These are phyloP conservation scores for Andricus curvator DNA, from an alignment of 2,888 invertebrate genomes.

Conservation along the genomic window DNA sequence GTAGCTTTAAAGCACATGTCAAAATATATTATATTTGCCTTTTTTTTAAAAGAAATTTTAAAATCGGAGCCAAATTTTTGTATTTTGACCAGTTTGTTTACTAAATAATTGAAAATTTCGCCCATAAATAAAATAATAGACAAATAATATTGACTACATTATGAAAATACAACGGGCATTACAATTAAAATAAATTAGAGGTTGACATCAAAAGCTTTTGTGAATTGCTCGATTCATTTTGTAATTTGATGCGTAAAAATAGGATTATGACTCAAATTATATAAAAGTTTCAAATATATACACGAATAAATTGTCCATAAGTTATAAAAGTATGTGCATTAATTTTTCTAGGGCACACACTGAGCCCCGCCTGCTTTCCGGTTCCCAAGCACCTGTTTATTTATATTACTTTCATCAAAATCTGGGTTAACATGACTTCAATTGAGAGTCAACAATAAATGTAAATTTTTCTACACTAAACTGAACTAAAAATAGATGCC, in stretches of 20 bases:
- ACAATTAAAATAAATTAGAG: neutral
- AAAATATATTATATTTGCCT: no score
- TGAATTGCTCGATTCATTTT: neutral
- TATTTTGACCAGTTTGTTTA: no score
- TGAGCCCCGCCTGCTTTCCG: neutral
- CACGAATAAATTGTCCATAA: neutral
- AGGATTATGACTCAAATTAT: neutral
- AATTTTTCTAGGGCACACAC: neutral
- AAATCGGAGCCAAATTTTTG: no score
- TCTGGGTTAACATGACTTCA: neutral
- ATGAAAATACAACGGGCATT: neutral
- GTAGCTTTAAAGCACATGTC: no score
- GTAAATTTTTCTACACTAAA: neutral
- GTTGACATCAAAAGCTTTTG: neutral
- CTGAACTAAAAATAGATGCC: neutral
- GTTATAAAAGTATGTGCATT: neutral
- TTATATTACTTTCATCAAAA: neutral
- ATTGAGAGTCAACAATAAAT: constrained; percentile 1
- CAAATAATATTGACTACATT: neutral
- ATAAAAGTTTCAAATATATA: neutral
- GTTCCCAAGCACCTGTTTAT: neutral
- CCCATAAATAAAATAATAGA: neutral
- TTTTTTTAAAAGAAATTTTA: no score
- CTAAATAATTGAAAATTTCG: no score
- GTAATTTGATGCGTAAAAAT: neutral